A percentile compares a stretch with the other conserved stretches of the same genome.
phyloP scores from a whole-genome alignment of 2,113 vertebrate species.

The Campylomormyrus tamandua region DNA sequence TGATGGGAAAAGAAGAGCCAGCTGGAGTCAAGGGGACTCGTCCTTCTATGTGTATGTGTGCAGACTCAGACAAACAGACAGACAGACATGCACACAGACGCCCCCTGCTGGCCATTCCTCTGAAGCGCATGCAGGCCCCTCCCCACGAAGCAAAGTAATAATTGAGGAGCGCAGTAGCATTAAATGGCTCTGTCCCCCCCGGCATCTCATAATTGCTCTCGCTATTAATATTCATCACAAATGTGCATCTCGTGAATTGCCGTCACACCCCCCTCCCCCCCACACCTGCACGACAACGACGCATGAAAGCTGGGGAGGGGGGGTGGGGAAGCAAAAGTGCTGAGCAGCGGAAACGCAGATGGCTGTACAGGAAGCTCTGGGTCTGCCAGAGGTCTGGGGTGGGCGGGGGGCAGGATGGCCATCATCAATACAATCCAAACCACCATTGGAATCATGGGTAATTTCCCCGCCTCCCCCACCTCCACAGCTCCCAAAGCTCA shows the following conservation, averaged over 20 bases:
- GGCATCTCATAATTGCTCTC: conserved; percentile 22
- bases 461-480: background rate
- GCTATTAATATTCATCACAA: conserved; percentile 19
- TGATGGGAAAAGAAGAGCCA: background rate
- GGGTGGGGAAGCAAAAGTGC: background rate
- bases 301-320: background rate
- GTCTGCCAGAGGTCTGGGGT: background rate
- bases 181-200: conserved; percentile 3
- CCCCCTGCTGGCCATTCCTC: background rate
- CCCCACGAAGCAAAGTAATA: background rate
- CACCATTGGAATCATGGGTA: background rate
- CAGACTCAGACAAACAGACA: background rate
- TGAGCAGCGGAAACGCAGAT: background rate
- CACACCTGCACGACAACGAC: background rate
- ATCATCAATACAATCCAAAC: background rate
- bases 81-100: background rate
- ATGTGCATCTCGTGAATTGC: conserved; percentile 1
- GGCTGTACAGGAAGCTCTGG: background rate
- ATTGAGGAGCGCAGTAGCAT: conserved; percentile 27
- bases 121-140: background rate
- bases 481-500: background rate
- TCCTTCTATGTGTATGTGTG: background rate
- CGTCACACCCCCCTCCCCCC: too few species aligned
- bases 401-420: background rate
- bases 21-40: background rate